Evolutionary conservation across 2,888 invertebrate genomes (phyloP), one percentile per base, ranked within the genome.

Genomic region (Caenorhabditis macrosperma): DNA sequence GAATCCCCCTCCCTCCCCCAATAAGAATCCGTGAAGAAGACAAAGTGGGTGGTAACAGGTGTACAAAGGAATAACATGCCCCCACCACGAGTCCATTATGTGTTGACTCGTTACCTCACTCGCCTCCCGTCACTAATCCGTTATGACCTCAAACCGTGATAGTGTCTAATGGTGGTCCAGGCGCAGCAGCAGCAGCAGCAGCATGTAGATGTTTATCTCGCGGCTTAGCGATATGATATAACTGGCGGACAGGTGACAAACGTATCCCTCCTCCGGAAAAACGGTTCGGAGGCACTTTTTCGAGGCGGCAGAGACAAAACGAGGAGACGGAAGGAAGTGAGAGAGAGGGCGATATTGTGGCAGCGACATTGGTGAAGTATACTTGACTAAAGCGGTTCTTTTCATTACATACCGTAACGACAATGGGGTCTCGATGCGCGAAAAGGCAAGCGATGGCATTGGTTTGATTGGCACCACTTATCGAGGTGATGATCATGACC

Each of bases 331-430:
- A n/a, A 52, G 60, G 41, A 30, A 24, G 35, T 52, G 38, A 46
- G 38, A 20, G 41, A 71, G 35, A 55, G 15, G 10, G 50, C 44
- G 69, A 46, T 72, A 64, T 72, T 72, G 55, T 72, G 72, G 50
- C 63, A 71, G 30, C 35, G 54, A 41, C 24, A 48, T 22, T 38
- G 26, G 72, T 72, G 72, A 75, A 75, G 75, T 57, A 75, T 75
- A 66, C 75, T 75, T 75, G 75, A 75, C 64, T 75, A 75, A 75
- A 75, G 64, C 75, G 75, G 66, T 75, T 75, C 75, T 66, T 52
- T 75, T 64, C 54, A 4, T 33, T 17, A 9, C 28, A 38, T 66
- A 66, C 66, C 66, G 60, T 66, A n/a, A 75, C 52, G 44, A 60
- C 66, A 75, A 66, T 75, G 33, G 30, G 22, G 66, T 66, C 59